Evolutionary conservation across 2,888 invertebrate genomes (phyloP), one percentile per base, ranked within the genome.

Genomic region (Carterocephalus palaemon): DNA sequence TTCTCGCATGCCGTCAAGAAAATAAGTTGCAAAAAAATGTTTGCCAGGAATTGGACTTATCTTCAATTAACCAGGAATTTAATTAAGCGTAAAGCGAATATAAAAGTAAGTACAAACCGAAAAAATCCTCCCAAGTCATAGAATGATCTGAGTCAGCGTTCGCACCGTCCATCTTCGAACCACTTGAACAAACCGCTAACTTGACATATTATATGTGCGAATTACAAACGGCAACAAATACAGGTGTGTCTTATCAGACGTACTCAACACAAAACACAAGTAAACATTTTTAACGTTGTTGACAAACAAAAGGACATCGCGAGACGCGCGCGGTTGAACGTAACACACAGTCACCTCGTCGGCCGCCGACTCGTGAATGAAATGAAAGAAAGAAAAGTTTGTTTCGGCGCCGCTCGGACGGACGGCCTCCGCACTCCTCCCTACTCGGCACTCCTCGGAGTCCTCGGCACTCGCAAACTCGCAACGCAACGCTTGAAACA

Each of bases 121-220:
- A 91, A 87, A 91, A 91, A 67, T 91, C 91, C 75, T 91, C 91
- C 92, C 91, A 91, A 70, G 90, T 90, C 87, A 91, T 89, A 70
- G 91, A 91, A 64, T 90, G 90, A 76, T 91, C 91, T 60, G 91
- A 91, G 73, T 91, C 91, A 64, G 85, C 86, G 62, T 81, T 86
- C 58, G 82, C 75, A 67, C 82, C 86, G 69, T 88, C 88, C 87
- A 88, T 88, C 67, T 79, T 84, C 70, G 56, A 60, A 51, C 17
- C 51, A 75, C 72, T 23, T 15, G 9, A 65, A 57, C 54, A 48
- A 56, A 57, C 52, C 52, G 59, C 54, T 65, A 74, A 67, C 65
- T 64, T 48, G 60, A 67, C 74, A 77, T 59, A 46, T 48, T 55
- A 43, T 41, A 46, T 48, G 43, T 53, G 29, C 19, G 32, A 31